A percentile compares a stretch with the other conserved stretches of the same genome.
Evolutionary conservation across 1,140 invertebrate genomes (phyloP).

Genomic region (Sminthurides bifidus): DNA sequence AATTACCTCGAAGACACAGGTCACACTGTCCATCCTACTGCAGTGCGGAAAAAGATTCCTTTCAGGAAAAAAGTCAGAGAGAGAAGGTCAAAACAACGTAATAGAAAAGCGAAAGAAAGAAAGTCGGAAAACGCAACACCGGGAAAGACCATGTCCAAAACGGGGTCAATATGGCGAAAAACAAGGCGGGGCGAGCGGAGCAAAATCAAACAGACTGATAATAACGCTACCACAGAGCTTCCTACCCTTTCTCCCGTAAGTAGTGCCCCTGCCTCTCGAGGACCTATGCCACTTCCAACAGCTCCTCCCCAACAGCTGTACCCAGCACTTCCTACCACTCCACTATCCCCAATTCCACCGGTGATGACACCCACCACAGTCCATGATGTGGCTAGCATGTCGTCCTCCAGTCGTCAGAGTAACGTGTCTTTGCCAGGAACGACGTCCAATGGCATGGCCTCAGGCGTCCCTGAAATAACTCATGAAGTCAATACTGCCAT

Average conservation of each 20-base stretch:
- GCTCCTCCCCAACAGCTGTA: no score
- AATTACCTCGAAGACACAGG: slow-evolving; percentile 38
- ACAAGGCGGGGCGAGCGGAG: background rate
- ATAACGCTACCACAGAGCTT: no score
- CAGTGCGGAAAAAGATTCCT: slow-evolving; percentile 57
- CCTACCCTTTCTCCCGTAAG: background rate
- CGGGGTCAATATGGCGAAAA: background rate
- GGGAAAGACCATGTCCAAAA: background rate
- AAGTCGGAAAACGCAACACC: background rate
- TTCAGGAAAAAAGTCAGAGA: slow-evolving; percentile 60
- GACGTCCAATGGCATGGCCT: no score
- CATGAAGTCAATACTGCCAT: slow-evolving; percentile 27
- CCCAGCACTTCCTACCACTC: background rate
- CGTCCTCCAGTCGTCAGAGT: no score
- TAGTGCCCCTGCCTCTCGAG: no score
- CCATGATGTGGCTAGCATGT: background rate
- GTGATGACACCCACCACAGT: no score
- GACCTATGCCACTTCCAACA: no score
- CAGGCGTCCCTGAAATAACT: slow-evolving; percentile 5
- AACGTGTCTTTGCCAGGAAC: no score
- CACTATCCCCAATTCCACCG: background rate
- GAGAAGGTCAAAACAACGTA: slow-evolving; percentile 31
- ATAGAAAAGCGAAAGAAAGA: slow-evolving; percentile 11
- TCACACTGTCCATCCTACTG: slow-evolving; percentile 53
- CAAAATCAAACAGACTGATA: slow-evolving; percentile 10